Conservation (phyloP, 2,888 invertebrate species). For the Cephus nigrinus region DNA sequence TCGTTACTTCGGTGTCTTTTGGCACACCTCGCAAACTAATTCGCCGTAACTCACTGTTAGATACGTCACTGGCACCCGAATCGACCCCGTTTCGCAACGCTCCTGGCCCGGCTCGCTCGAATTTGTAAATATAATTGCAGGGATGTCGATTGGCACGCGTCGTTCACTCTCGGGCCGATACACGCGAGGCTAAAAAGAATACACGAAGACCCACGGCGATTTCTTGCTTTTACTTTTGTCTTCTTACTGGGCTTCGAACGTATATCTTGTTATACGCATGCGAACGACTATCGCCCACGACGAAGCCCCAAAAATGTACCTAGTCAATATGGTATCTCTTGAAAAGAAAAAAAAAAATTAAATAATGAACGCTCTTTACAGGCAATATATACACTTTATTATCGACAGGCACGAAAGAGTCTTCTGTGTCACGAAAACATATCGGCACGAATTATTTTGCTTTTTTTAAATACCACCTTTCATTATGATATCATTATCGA, state of each 20-base stretch:
- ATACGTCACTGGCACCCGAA: conserved; percentile 3
- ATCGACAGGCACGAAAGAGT: background rate
- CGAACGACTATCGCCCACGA: background rate
- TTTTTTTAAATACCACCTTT: background rate
- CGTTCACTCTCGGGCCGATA: background rate
- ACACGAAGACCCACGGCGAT: too few relatives aligned
- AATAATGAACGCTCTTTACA: background rate
- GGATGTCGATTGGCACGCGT: conserved; percentile 5
- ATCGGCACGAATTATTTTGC: background rate
- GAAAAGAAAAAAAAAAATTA: background rate
- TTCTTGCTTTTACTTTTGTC: too few relatives aligned
- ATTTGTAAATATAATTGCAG: conserved; percentile 3
- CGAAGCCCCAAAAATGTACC: background rate
- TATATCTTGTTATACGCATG: background rate
- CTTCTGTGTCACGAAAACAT: background rate
- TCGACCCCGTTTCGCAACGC: conserved; percentile 11
- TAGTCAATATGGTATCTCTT: background rate
- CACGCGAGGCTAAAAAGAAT: too few relatives aligned
- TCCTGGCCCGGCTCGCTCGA: background rate
- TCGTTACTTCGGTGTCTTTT: background rate
- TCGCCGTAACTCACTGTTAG: background rate
- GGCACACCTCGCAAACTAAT: background rate
- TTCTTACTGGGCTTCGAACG: background rate
- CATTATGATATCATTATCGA: background rate
- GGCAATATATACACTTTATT: background rate